Conservation (phyloP, 53 echinoderm and acorn worm species). For the Paracentrotus lividus region DNA sequence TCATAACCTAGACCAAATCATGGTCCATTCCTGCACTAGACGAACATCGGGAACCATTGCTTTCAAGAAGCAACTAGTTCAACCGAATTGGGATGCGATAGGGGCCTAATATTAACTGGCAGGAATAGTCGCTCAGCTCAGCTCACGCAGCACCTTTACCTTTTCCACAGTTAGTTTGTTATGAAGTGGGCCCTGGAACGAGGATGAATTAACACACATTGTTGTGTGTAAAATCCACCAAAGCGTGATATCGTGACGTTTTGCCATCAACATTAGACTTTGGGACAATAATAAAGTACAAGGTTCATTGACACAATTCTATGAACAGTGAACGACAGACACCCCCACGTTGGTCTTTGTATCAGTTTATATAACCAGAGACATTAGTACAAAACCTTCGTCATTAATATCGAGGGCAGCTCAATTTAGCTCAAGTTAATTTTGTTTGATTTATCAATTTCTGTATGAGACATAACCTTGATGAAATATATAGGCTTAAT, state of each 20-base stretch:
- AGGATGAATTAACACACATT: not conserved
- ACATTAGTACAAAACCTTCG: not conserved
- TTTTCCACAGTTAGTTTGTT: not conserved
- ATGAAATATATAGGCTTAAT: too few species aligned
- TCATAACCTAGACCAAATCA: not conserved
- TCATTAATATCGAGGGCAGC: not conserved
- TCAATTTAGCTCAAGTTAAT: not conserved
- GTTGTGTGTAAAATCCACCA: not conserved
- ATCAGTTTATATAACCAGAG: not conserved
- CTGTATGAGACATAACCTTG: too few species aligned
- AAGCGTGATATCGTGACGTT: constrained; percentile 25
- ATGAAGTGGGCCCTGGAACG: constrained; percentile 32
- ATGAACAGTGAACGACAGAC: not conserved
- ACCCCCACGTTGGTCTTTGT: too few species aligned
- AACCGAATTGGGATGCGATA: constrained; percentile 7
- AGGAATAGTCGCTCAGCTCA: too few species aligned
- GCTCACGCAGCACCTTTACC: too few species aligned
- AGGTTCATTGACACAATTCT: constrained; percentile 37
- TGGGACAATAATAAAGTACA: not conserved
- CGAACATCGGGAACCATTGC: constrained; percentile 29
- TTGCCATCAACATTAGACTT: not conserved
- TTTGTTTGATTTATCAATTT: too few species aligned
- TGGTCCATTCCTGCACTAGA: not conserved
- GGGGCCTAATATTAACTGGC: not conserved
- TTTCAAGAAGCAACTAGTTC: constrained; percentile 37